Conservation (phyloP, 2,888 invertebrate species). For the Lobophora halterata region DNA sequence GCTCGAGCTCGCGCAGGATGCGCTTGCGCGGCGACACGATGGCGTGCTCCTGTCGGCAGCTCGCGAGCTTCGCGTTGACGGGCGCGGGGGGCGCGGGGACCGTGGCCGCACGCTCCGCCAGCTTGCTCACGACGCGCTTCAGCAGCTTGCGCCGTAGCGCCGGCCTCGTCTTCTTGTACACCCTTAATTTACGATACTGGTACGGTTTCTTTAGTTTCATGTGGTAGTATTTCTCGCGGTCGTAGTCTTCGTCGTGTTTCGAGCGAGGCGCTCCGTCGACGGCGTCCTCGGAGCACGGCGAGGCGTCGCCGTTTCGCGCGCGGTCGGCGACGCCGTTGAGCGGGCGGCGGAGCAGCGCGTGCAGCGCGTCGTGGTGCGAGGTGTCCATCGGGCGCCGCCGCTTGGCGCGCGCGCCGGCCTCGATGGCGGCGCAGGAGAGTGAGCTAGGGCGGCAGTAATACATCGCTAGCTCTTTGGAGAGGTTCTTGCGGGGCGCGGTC, state of each 20-base stretch:
- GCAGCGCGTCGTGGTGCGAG: conserved; percentile 41
- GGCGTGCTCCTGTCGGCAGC: conserved; percentile 72
- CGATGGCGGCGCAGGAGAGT: conserved; percentile 65
- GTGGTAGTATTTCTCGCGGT: conserved; percentile 70
- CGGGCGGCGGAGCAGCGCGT: conserved; percentile 40
- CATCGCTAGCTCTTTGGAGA: conserved; percentile 87
- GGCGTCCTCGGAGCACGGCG: conserved; percentile 51
- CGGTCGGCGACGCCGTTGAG: conserved; percentile 55
- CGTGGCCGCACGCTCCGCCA: conserved; percentile 62
- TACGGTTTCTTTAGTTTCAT: conserved; percentile 78
- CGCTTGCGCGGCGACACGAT: conserved; percentile 92
- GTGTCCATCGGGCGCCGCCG: conserved; percentile 85
- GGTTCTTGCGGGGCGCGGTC: conserved; percentile 85
- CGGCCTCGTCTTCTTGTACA: conserved; percentile 69
- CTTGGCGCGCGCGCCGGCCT: conserved; percentile 74
- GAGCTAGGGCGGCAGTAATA: conserved; percentile 83
- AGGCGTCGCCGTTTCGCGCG: conserved; percentile 54
- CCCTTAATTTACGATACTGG: conserved; percentile 75
- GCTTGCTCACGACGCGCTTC: conserved; percentile 54
- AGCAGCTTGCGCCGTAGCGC: conserved; percentile 59
- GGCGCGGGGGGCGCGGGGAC: conserved; percentile 60
- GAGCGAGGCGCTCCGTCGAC: conserved; percentile 48
- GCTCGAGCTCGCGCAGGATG: conserved; percentile 90
- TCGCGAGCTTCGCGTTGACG: conserved; percentile 68
- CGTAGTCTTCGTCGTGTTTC: conserved; percentile 56